Percentiles rank a stretch among this genome's conserved stretches.
Evolutionary conservation across 2,113 vertebrate genomes (phyloP).

Genomic region (Eclectus roratus): DNA sequence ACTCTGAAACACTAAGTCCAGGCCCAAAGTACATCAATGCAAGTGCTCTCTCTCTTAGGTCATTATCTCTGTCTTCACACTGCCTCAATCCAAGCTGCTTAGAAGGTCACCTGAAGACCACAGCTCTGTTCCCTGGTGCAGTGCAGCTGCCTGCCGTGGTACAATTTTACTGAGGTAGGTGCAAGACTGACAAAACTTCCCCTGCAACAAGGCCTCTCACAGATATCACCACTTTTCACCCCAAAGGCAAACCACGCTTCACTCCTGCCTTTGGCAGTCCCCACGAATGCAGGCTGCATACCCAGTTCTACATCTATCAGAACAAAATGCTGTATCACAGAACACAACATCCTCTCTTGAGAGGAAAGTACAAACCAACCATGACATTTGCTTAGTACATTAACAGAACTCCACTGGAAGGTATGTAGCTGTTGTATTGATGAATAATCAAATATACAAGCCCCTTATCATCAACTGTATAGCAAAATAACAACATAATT

Average conservation of each 20-base stretch:
- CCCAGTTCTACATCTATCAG: background rate
- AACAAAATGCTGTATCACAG: background rate
- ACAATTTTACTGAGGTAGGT: background rate
- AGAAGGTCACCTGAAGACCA: background rate
- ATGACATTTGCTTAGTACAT: background rate
- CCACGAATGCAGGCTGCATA: background rate
- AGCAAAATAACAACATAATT: background rate
- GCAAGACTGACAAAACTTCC: background rate
- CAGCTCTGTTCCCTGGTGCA: background rate
- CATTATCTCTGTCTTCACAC: background rate
- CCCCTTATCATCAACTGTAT: background rate
- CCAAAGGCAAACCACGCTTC: background rate
- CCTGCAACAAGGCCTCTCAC: background rate
- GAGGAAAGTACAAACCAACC: background rate
- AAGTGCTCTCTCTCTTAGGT: background rate
- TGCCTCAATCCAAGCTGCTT: background rate
- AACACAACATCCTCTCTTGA: background rate
- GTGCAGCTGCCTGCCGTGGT: background rate
- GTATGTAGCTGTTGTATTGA: rapidly evolving
- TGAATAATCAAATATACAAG: background rate
- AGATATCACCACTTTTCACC: background rate
- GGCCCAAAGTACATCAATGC: background rate
- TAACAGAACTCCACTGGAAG: background rate
- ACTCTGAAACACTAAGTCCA: background rate
- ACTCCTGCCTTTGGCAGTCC: background rate